Percentiles rank a stretch among this genome's conserved stretches.
These are phyloP conservation scores for Anarhynchus alexandrinus DNA, from an alignment of 2,113 vertebrate species.

Conservation along the genomic window DNA sequence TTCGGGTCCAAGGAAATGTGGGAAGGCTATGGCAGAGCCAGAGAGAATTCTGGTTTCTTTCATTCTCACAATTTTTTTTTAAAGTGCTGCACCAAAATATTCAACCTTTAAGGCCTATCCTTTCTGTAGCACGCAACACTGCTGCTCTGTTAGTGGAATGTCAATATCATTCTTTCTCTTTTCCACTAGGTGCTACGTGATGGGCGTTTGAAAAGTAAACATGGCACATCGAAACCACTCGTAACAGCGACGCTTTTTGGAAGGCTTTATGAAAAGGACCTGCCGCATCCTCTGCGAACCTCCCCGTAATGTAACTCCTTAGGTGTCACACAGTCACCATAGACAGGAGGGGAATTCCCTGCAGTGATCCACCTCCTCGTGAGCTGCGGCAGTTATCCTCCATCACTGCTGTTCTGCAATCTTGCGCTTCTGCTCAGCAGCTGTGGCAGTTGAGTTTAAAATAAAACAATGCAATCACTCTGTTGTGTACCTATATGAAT, in stretches of 20 bases:
- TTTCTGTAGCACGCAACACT: background rate
- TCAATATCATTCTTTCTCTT: background rate
- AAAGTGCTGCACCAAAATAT: background rate
- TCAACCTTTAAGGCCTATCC: background rate
- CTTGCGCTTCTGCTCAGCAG: background rate
- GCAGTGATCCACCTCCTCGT: background rate
- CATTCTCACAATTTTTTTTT: background rate
- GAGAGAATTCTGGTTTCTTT: background rate
- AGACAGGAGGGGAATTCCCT: background rate
- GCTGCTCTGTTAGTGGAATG: background rate
- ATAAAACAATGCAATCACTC: background rate
- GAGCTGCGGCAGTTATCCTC: background rate
- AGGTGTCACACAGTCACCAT: background rate
- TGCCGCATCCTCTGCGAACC: background rate
- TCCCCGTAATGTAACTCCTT: background rate
- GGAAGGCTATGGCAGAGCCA: background rate
- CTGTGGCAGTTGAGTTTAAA: background rate
- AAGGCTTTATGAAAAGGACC: slow-evolving; percentile 72
- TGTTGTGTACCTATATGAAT: background rate
- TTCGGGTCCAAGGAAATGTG: background rate
- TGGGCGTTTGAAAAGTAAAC: slow-evolving; percentile 62
- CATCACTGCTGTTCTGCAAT: background rate
- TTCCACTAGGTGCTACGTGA: slow-evolving; percentile 66
- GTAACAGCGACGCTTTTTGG: slow-evolving; percentile 72
- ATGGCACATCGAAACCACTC: slow-evolving; percentile 23